Conservation (phyloP, 2,113 vertebrate species). For the Lonchura striata region DNA sequence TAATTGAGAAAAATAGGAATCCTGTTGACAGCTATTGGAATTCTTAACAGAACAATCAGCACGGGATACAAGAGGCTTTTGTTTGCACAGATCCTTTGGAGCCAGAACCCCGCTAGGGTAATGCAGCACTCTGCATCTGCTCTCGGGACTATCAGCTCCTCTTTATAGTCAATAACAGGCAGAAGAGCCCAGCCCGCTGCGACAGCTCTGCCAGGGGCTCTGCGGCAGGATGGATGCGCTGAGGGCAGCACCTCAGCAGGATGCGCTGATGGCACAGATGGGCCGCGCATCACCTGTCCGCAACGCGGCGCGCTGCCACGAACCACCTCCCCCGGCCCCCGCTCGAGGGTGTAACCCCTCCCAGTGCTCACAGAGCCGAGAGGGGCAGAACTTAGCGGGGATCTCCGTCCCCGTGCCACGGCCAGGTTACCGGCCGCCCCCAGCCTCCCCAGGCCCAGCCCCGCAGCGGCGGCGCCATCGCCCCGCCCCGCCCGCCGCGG, state of each 20-base stretch:
- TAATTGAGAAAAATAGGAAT: neutral
- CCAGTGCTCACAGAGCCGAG: too few species aligned
- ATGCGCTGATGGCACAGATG: fast-evolving
- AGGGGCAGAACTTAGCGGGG: fast-evolving
- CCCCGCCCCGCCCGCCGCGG: neutral
- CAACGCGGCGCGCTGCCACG: fast-evolving
- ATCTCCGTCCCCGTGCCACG: fast-evolving
- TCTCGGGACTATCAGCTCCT: neutral
- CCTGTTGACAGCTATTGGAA: neutral
- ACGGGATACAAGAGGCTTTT: neutral
- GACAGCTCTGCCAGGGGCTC: neutral
- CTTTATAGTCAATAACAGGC: fast-evolving
- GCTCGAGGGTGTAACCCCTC: fast-evolving
- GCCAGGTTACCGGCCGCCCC: fast-evolving
- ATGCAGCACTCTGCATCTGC: neutral
- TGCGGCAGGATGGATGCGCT: neutral
- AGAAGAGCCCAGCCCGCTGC: neutral
- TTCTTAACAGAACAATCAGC: neutral
- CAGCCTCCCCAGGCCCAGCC: fast-evolving
- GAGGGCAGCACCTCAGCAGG: neutral
- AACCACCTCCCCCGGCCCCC: neutral
- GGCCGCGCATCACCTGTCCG: neutral
- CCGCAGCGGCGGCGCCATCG: fast-evolving
- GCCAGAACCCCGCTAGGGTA: neutral
- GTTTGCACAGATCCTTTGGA: neutral